Conservation (phyloP, 2,888 invertebrate genomes). For the Thecocarcelia acutangulata region DNA sequence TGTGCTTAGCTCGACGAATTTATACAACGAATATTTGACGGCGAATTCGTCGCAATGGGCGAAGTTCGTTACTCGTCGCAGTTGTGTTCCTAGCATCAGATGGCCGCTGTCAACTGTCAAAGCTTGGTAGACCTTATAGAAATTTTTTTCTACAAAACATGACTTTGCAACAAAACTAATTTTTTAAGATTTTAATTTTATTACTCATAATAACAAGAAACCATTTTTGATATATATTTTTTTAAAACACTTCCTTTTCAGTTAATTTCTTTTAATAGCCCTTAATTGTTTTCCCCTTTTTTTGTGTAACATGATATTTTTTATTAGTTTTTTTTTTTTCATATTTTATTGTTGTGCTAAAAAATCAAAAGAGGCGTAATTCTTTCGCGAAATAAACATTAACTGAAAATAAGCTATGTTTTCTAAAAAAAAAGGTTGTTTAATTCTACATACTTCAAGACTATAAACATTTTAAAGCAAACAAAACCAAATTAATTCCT, state of each 20-base stretch:
- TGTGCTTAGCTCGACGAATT: too few relatives aligned
- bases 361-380: constrained; percentile 79
- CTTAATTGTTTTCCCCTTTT: constrained; percentile 15
- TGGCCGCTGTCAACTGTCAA: too few relatives aligned
- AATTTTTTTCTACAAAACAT: too few relatives aligned
- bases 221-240: constrained; percentile 19
- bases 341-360: background rate
- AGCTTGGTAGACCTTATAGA: too few relatives aligned
- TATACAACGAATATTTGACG: too few relatives aligned
- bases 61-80: too few relatives aligned
- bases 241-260: constrained; percentile 52
- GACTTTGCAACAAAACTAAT: too few relatives aligned
- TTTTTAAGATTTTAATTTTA: constrained; percentile 25
- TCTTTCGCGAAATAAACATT: constrained; percentile 74
- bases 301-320: constrained; percentile 61
- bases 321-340: constrained; percentile 16
- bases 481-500: constrained; percentile 42
- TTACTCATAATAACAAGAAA: constrained; percentile 11
- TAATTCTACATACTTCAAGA: constrained; percentile 11
- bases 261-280: constrained; percentile 51
- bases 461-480: background rate
- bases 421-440: constrained; percentile 5
- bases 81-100: too few relatives aligned
- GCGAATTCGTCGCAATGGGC: too few relatives aligned
- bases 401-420: constrained; percentile 54